Percentiles rank a stretch among this genome's conserved stretches.
These are phyloP conservation scores for Frankliniella fusca DNA, from an alignment of 2,888 invertebrate genomes.

Conservation along the genomic window DNA sequence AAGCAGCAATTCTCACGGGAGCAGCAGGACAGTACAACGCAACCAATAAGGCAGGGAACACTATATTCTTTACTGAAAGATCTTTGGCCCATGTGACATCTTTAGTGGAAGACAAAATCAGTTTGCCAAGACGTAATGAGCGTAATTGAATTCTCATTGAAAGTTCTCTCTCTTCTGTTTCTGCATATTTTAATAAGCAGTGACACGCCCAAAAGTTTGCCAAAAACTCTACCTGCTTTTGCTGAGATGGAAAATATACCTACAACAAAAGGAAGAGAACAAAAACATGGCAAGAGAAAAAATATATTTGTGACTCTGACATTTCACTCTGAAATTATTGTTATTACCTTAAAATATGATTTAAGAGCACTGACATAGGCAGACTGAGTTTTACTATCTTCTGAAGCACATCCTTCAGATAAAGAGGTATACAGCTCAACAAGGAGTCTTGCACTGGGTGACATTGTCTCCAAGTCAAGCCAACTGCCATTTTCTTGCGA, in stretches of 20 bases:
- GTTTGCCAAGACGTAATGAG: neutral
- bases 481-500: neutral
- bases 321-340: neutral
- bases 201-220: slow-evolving; percentile 32
- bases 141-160: neutral
- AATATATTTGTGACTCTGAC: neutral
- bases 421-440: neutral
- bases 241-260: slow-evolving; percentile 34
- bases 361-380: neutral
- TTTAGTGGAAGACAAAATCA: neutral
- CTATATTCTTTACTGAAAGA: slow-evolving; percentile 48
- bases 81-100: slow-evolving; percentile 44
- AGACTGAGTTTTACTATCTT: neutral
- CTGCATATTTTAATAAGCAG: neutral
- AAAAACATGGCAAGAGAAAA: neutral
- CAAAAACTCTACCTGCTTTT: slow-evolving; percentile 35
- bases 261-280: slow-evolving; percentile 32
- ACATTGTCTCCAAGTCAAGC: neutral
- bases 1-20: slow-evolving; percentile 54
- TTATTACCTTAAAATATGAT: neutral
- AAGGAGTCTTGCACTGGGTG: neutral
- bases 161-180: neutral
- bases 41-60: slow-evolving; percentile 54
- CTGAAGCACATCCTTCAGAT: neutral
- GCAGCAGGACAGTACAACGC: slow-evolving; percentile 56